phyloP scores from a whole-genome alignment of 2,113 vertebrate species.

The Tachysurus vachellii region DNA sequence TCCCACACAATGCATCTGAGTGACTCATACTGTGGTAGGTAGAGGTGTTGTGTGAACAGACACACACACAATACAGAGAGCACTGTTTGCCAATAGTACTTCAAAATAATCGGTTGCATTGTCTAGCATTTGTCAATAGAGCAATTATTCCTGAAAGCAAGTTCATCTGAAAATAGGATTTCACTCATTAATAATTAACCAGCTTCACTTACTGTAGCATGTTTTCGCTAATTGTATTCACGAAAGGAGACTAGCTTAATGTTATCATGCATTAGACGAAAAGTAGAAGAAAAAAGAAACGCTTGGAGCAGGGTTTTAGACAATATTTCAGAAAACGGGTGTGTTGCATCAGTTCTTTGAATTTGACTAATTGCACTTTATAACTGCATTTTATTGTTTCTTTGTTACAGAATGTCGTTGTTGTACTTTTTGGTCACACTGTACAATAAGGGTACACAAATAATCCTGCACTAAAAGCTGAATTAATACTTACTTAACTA shows the following conservation, averaged over 20 bases:
- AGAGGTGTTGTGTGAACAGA: constrained; percentile 20
- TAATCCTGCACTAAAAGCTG: too few species aligned
- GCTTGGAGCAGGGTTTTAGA: neutral
- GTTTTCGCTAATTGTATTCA: constrained; percentile 16
- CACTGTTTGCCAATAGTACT: neutral
- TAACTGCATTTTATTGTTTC: too few species aligned
- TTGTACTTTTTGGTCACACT: too few species aligned
- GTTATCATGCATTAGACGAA: neutral
- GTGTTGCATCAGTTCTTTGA: too few species aligned
- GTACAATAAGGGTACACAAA: too few species aligned
- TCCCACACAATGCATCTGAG: constrained; percentile 42
- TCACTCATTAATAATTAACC: neutral
- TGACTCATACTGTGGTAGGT: constrained; percentile 52
- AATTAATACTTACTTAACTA: too few species aligned
- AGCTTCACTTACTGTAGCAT: constrained; percentile 4
- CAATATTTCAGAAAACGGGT: neutral
- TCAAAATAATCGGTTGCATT: neutral
- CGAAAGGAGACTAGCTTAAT: constrained; percentile 17
- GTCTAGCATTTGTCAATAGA: neutral
- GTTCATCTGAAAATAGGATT: neutral
- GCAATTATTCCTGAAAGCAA: neutral
- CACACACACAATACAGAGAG: neutral
- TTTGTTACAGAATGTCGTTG: too few species aligned
- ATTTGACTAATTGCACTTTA: too few species aligned
- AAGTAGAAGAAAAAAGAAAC: neutral